These are phyloP conservation scores for Papilio aristodemus DNA, from an alignment of 1,140 invertebrate species.

Conservation along the genomic window DNA sequence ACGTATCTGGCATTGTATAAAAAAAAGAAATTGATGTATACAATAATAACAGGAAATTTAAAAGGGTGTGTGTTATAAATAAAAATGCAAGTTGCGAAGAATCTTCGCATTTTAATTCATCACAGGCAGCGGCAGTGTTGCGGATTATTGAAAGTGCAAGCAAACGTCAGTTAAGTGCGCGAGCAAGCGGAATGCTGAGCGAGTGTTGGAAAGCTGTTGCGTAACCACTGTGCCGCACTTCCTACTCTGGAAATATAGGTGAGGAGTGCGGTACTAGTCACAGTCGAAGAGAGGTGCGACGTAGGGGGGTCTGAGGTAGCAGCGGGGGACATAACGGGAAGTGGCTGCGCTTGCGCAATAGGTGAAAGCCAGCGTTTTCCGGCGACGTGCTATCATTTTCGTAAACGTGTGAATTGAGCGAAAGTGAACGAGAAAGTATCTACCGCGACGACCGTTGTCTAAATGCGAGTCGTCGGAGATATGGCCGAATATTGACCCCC, in stretches of 20 bases:
- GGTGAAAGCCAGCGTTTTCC: constrained; percentile 74
- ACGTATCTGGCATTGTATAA: background rate
- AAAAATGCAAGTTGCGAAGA: constrained; percentile 3
- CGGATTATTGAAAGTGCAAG: constrained; percentile 34
- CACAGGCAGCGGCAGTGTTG: constrained; percentile 2
- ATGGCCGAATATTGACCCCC: constrained; percentile 9
- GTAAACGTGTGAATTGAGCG: constrained; percentile 77
- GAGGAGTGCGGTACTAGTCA: constrained; percentile 56
- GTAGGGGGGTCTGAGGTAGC: constrained; percentile 33
- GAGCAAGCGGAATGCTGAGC: constrained; percentile 47
- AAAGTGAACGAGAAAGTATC: constrained; percentile 68
- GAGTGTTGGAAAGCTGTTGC: constrained; percentile 59
- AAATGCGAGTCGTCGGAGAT: constrained; percentile 20
- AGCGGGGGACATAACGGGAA: constrained; percentile 55
- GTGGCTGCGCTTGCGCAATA: constrained; percentile 67
- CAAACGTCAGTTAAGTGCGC: constrained; percentile 2
- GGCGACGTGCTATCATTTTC: constrained; percentile 72
- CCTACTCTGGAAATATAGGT: constrained; percentile 75
- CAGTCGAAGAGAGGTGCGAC: constrained; percentile 30
- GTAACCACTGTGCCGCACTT: constrained; percentile 59
- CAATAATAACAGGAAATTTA: background rate
- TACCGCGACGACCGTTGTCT: constrained; percentile 31
- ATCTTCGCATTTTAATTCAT: constrained; percentile 12
- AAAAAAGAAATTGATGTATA: background rate
- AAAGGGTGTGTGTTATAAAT: background rate